Conservation (phyloP, 2,113 vertebrate species). For the Oxyura jamaicensis region DNA sequence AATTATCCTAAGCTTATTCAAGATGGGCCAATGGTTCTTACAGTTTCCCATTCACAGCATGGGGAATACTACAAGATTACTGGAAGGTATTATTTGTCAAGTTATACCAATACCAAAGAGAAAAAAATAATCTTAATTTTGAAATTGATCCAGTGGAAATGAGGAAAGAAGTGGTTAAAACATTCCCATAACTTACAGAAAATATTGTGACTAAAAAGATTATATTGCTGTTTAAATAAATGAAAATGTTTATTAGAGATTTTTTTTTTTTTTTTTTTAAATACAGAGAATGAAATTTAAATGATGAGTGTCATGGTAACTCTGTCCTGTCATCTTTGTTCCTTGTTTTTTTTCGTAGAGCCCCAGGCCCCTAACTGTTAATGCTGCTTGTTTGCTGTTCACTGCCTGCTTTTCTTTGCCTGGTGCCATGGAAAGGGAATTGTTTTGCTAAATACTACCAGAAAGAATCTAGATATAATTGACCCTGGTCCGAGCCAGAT, state of each 20-base stretch:
- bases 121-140: not conserved
- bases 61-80: not conserved
- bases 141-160: not conserved
- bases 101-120: not conserved
- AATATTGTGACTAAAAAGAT: not conserved
- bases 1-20: not conserved
- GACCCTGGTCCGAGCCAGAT: not conserved
- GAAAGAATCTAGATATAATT: not conserved
- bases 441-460: not conserved
- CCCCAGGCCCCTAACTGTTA: not conserved
- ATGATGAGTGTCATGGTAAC: not conserved
- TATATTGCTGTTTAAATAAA: not conserved
- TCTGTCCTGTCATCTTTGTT: not conserved
- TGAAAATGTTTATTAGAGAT: not conserved
- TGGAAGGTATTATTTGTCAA: not conserved
- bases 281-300: not conserved
- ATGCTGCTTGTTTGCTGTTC: not conserved
- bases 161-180: not conserved
- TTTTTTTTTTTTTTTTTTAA: not conserved
- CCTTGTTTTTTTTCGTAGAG: not conserved
- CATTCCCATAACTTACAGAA: not conserved
- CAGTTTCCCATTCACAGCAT: not conserved
- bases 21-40: not conserved
- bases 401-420: not conserved
- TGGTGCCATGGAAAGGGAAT: not conserved